Base-by-base conservation (phyloP, 2,888 invertebrate genomes). In the Trichopria drosophilae region DNA sequence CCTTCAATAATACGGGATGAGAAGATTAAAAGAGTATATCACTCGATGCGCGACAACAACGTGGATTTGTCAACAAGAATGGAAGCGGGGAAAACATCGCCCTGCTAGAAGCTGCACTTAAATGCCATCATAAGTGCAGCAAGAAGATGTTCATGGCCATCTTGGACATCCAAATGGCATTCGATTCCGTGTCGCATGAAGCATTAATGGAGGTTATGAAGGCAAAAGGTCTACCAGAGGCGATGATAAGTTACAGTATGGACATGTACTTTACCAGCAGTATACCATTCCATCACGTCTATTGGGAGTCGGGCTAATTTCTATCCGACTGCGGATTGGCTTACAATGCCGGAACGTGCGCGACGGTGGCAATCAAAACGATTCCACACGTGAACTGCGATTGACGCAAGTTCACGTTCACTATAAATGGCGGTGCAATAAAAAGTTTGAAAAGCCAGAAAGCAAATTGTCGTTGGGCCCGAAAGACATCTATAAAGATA, bases 281-380 rank as follows among this genome's bases (percentile, higher is more conserved):
- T n/a, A n/a, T n/a, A n/a, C n/a, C n/a, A n/a, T n/a, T n/a, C n/a
- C n/a, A n/a, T n/a, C n/a, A n/a, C n/a, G n/a, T n/a, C n/a, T n/a
- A n/a, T n/a, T n/a, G n/a, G n/a, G n/a, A n/a, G n/a, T n/a, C n/a
- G n/a, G n/a, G 36, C 10, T 35, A 24, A 1, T 64, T 58, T 23
- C 48, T 67, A 1, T 10, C 4, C 1, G 18, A 6, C 0, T 57
- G 61, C 35, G 60, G 66, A n/a, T 39, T 68, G 45, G 61, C 67
- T 39, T 39, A 56, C 4, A 67, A 60, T 51, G 22, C 32, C 34
- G 52, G 19, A 26, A 75, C 72, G 58, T 40, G 40, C 16, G 12
- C 13, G 3, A 48, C 55, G 0, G 18, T 58, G 0, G 47, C 51
- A 1, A 13, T 55, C 1, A 18, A n/a, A 4, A 31, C 39, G n/a